These are phyloP conservation scores for Bombus superbus DNA, from an alignment of 1,140 invertebrate species.

Conservation along the genomic window DNA sequence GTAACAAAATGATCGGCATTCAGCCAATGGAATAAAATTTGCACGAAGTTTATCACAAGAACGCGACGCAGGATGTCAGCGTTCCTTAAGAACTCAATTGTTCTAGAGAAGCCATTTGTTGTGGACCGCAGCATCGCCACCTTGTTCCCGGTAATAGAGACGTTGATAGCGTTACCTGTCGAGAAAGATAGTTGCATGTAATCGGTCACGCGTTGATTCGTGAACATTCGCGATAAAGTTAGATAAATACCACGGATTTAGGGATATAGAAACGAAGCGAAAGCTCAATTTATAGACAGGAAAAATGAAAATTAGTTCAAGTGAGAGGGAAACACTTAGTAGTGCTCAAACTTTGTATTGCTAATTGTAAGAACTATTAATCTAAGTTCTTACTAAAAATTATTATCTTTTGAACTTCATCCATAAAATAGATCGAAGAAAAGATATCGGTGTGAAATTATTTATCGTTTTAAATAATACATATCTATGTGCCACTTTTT, in stretches of 20 bases:
- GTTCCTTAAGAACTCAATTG: neutral
- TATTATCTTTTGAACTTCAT: neutral
- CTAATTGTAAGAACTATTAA: neutral
- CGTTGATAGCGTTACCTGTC: conserved; percentile 1
- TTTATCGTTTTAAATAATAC: no score
- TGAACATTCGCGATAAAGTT: neutral
- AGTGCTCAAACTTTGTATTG: neutral
- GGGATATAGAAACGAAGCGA: neutral
- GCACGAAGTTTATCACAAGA: neutral
- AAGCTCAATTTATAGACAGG: neutral
- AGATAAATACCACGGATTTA: neutral
- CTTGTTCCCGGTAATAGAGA: conserved; percentile 56
- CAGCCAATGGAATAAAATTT: conserved; percentile 11
- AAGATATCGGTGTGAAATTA: neutral
- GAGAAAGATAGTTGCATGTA: neutral
- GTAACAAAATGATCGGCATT: neutral
- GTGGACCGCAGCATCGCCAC: conserved; percentile 23
- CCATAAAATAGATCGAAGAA: neutral
- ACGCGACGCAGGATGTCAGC: conserved; percentile 12
- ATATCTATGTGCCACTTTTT: neutral
- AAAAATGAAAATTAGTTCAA: neutral
- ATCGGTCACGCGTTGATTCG: neutral
- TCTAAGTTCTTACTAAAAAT: neutral
- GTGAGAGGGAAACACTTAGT: neutral
- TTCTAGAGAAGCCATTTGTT: neutral